Conservation (phyloP, 1,140 invertebrate genomes). For the Nymphalis io region DNA sequence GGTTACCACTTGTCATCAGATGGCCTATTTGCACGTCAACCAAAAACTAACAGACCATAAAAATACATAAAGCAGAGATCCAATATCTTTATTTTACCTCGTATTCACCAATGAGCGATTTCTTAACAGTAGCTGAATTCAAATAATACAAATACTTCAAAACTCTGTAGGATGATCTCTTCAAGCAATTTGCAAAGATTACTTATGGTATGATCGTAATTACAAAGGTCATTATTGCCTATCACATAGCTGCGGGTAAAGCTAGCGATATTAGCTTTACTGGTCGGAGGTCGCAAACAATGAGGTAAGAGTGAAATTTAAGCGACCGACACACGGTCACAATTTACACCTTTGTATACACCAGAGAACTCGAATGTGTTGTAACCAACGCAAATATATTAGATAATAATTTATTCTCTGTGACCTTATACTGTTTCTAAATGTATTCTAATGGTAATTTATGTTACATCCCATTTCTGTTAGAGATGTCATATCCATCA, state of each 20-base stretch:
- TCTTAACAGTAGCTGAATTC: neutral
- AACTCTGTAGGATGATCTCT: neutral
- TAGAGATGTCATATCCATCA: neutral
- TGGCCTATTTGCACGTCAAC: too few relatives aligned
- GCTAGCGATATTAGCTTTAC: constrained; percentile 26
- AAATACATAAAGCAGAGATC: too few relatives aligned
- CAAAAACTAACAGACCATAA: too few relatives aligned
- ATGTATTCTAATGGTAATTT: constrained; percentile 9
- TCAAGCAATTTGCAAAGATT: neutral
- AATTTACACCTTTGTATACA: constrained; percentile 62
- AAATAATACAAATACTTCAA: neutral
- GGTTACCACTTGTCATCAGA: too few relatives aligned
- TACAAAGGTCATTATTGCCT: neutral
- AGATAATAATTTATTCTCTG: constrained; percentile 48
- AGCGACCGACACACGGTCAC: constrained; percentile 40
- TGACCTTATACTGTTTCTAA: constrained; percentile 37
- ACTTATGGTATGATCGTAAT: neutral
- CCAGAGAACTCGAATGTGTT: constrained; percentile 34
- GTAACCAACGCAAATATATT: constrained; percentile 40
- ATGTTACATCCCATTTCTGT: neutral
- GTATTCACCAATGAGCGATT: neutral
- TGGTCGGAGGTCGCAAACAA: constrained; percentile 58
- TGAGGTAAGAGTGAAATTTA: constrained; percentile 70
- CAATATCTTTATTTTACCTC: neutral
- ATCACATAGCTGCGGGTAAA: neutral